Evolutionary conservation across 1,140 invertebrate genomes (phyloP), one percentile per base, ranked within the genome.

Genomic region (Macrobrachium nipponense): DNA sequence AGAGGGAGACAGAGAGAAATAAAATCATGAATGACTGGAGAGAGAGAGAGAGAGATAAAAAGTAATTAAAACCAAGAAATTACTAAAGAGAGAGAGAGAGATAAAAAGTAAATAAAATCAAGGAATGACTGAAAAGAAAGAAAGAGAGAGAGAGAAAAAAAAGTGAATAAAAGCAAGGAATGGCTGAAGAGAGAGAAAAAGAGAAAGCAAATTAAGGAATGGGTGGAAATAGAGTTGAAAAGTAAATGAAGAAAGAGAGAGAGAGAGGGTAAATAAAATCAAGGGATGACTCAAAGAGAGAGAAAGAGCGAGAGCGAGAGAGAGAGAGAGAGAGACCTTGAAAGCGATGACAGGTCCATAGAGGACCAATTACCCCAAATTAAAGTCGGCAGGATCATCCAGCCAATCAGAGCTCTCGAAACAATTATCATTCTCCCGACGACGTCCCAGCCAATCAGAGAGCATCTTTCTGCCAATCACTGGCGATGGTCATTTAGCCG

Each of bases 261-360:
- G 36, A 36, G 36, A 36, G 36, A 27, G 7, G 5, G 11, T 15
- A 75, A 36, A 75, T 43, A 75, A 36, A 75, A 51, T 51, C 36
- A 75, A 51, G n/a, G 72, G 58, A 51, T n/a, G n/a, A n/a, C n/a
- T n/a, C n/a, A n/a, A n/a, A 75, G 23, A 75, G 72, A 75, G 70
- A 72, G 70, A 72, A 20, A 73, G 70, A 73, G 70, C 43, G 70
- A 36, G 70, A 36, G 70, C 2, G 70, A 36, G 70, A 20, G 70
- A 20, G 70, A 51, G 51, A 51, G 51, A 51, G 51, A 51, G 5
- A 51, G 2, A 3, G 51, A 2, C 51, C 7, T 51, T 51, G 12
- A 12, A 51, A 51, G 2, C 51, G 51, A 51, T 51, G 51, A 51
- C 51, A 51, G 51, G 51, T 51, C 51, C 51, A 36, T 4, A 5